A percentile compares a stretch with the other conserved stretches of the same genome.
phyloP scores from a whole-genome alignment of 2,113 vertebrate species.

The Corythaeola cristata region DNA sequence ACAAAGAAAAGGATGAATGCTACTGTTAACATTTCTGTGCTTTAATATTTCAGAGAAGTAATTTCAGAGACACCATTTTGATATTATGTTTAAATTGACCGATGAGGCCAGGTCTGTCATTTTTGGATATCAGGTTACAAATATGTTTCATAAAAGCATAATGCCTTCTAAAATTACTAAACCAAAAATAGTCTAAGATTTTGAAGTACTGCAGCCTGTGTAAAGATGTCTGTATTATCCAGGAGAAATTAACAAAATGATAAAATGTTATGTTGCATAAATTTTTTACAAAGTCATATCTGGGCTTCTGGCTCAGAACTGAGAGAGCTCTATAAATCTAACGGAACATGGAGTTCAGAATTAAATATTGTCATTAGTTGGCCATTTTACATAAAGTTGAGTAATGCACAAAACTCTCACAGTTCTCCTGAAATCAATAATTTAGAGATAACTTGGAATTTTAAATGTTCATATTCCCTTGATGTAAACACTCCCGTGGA shows the following conservation, averaged over 20 bases:
- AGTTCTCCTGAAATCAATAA: conserved; percentile 51
- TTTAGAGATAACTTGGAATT: conserved; percentile 32
- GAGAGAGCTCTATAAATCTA: conserved; percentile 44
- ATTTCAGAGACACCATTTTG: conserved; percentile 39
- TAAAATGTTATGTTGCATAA: conserved; percentile 55
- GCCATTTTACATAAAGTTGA: conserved; percentile 38
- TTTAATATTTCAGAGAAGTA: conserved; percentile 50
- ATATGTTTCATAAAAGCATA: conserved; percentile 66
- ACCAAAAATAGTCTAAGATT: conserved; percentile 52
- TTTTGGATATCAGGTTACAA: conserved; percentile 46
- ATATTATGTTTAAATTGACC: conserved; percentile 35
- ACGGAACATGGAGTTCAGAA: conserved; percentile 19
- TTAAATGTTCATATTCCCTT: conserved; percentile 17
- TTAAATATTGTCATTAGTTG: conserved; percentile 52
- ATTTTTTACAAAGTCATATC: conserved; percentile 51
- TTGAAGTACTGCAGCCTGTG: neutral
- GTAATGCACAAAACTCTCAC: conserved; percentile 9
- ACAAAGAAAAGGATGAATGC: neutral
- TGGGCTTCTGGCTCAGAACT: conserved; percentile 41
- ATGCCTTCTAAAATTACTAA: conserved; percentile 60
- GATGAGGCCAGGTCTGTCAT: conserved; percentile 20
- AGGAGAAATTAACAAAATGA: conserved; percentile 65
- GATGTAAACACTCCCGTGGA: conserved; percentile 18
- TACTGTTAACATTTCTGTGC: neutral
- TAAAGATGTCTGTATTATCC: conserved; percentile 31